Conservation (phyloP, 1,140 invertebrate genomes). For the Andrena cerasifolii region DNA sequence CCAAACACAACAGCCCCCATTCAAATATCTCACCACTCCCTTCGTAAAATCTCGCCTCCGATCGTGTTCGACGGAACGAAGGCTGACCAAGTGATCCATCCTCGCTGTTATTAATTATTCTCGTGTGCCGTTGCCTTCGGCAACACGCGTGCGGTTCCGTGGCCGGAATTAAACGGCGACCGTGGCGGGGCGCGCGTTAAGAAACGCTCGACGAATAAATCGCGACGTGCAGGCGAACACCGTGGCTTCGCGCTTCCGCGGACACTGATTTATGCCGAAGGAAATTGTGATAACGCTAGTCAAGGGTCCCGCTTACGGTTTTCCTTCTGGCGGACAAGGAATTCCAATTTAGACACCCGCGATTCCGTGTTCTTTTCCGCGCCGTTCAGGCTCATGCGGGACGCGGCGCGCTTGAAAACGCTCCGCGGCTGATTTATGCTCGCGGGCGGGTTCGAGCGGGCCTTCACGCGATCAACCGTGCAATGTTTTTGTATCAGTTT, state of each 20-base stretch:
- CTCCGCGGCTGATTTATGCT: slow-evolving; percentile 19
- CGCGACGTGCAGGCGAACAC: slow-evolving; percentile 24
- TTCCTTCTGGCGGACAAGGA: slow-evolving; percentile 28
- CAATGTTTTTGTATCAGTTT: too few species aligned
- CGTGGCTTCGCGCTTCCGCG: slow-evolving; percentile 7
- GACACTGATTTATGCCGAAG: slow-evolving; percentile 28
- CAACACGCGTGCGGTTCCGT: background rate
- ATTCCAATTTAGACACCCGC: slow-evolving; percentile 44
- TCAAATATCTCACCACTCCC: too few species aligned
- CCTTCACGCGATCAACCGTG: background rate
- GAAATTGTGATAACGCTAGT: slow-evolving; percentile 25
- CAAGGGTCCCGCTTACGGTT: slow-evolving; percentile 13
- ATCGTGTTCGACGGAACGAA: too few species aligned
- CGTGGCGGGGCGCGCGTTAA: background rate
- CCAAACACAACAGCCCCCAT: too few species aligned
- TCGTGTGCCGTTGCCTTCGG: too few species aligned
- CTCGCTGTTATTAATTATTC: too few species aligned
- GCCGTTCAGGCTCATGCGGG: background rate
- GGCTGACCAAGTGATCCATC: too few species aligned
- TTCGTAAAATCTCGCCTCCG: too few species aligned
- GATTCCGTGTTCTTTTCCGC: background rate
- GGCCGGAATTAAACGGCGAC: slow-evolving; percentile 27
- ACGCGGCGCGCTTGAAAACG: background rate
- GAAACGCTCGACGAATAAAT: slow-evolving; percentile 24
- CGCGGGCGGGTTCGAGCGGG: background rate